Base-by-base conservation (phyloP, 2,888 invertebrate genomes). In the Agrilus mali region DNA sequence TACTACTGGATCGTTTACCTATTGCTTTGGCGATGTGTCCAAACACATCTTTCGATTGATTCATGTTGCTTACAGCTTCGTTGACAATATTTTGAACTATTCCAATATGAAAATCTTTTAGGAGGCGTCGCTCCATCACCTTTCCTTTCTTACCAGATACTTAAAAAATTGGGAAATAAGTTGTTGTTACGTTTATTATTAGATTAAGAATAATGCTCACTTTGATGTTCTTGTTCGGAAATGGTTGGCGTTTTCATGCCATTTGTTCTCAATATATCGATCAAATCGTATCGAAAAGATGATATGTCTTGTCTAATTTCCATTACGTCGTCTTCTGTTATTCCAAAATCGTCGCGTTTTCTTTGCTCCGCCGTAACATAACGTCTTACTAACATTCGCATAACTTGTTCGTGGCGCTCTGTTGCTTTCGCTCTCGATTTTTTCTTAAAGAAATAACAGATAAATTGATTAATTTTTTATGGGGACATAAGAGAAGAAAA, bases 271-370 rank as follows among this genome's bases (percentile, higher is more conserved):
- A 96, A 77, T 56, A 96, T 93, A 58, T 94, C 93, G 42, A 96
- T 81, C 16, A 96, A 72, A 60, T 96, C 95, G 64, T 85, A 96
- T 49, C 93, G 75, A 51, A 96, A 75, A 4, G 92, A 86, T n/a
- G 92, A 93, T 49, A 96, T 93, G 62, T 96, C 96, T 60, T 96
- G 95, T 55, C 96, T 78, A 57, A 96, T 90, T 71, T 97, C 97
- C 78, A 94, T 94, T 50, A 97, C 88, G 65, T 97, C 96, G 66
- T 97, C 97, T 62, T 96, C 96, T 0, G 90, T 93, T 17, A 96
- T 87, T 7, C 90, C 89, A 47, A 82, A 86, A 42, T 92, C 89
- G 61, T 95, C 93, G 40, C 89, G 76, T 51, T 87, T 89, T 36
- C 86, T 70, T 64, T 90, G 90, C 62, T 89, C 89, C 0, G 86